Evolutionary conservation across 1,140 invertebrate species (phyloP).

Genomic region (Ceratitis capitata): DNA sequence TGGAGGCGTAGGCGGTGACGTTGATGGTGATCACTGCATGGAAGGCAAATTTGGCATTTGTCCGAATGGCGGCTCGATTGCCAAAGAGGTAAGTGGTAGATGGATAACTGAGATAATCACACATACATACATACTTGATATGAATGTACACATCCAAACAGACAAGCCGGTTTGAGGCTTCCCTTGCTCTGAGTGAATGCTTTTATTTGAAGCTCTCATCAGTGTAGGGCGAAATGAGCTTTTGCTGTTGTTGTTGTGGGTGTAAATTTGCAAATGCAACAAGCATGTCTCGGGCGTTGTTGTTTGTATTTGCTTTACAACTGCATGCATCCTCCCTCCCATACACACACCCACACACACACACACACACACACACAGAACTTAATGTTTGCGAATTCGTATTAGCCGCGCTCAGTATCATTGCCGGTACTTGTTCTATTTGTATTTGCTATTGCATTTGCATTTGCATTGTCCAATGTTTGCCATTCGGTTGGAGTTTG

Average conservation of each 20-base stretch:
- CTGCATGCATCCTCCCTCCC: background rate
- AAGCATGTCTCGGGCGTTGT: background rate
- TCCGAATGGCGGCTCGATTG: slow-evolving; percentile 47
- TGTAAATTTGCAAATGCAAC: slow-evolving; percentile 15
- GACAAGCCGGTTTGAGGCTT: background rate
- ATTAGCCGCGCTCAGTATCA: background rate
- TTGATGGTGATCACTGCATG: slow-evolving; percentile 50
- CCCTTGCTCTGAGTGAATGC: background rate
- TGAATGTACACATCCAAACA: background rate
- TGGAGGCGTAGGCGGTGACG: slow-evolving; percentile 47
- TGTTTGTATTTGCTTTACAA: slow-evolving; percentile 9
- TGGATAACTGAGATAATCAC: background rate
- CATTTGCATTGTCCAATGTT: slow-evolving; percentile 23
- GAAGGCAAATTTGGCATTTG: slow-evolving; percentile 60
- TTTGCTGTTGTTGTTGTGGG: background rate
- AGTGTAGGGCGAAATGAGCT: background rate
- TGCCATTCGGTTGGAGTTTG: background rate
- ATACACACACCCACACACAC: background rate
- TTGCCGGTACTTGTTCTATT: background rate
- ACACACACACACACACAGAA: too few species aligned
- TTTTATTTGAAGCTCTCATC: background rate
- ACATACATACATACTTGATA: background rate
- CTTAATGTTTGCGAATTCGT: too few species aligned
- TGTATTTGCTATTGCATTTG: background rate
- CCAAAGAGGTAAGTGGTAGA: slow-evolving; percentile 39